Percentiles rank a stretch among this genome's conserved stretches.
These are phyloP conservation scores for Anolis apletophallus DNA, from an alignment of 2,797 vertebrate genomes.

Conservation along the genomic window DNA sequence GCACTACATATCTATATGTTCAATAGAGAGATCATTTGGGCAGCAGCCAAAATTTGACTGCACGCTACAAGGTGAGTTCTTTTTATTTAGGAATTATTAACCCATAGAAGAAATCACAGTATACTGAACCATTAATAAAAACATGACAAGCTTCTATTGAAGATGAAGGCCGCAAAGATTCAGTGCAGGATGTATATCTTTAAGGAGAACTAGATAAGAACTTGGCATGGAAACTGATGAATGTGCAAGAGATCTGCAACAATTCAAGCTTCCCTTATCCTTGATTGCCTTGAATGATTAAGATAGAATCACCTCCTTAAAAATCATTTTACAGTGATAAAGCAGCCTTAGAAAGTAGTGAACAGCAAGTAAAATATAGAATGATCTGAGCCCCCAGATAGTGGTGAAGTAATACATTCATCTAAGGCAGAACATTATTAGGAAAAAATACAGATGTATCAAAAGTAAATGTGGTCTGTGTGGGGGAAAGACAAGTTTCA, in stretches of 20 bases:
- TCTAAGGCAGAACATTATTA: slow-evolving; percentile 48
- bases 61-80: slow-evolving; percentile 30
- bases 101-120: slow-evolving; percentile 24
- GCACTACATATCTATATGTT: not conserved
- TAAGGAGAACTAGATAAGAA: slow-evolving; percentile 51
- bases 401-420: slow-evolving; percentile 62
- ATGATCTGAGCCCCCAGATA: slow-evolving; percentile 43
- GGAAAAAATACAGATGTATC: slow-evolving; percentile 52
- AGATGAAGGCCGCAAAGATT: slow-evolving; percentile 54
- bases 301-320: slow-evolving; percentile 63
- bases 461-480: slow-evolving; percentile 48
- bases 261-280: slow-evolving; percentile 49
- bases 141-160: slow-evolving; percentile 52
- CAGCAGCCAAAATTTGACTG: slow-evolving; percentile 26
- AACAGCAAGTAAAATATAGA: slow-evolving; percentile 60
- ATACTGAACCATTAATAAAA: slow-evolving; percentile 52
- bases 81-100: slow-evolving; percentile 28
- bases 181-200: slow-evolving; percentile 31
- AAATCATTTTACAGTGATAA: slow-evolving; percentile 61
- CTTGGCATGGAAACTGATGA: slow-evolving; percentile 36
- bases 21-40: not conserved
- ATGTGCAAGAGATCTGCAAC: slow-evolving; percentile 49
- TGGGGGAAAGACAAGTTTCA: slow-evolving; percentile 50
- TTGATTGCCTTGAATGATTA: slow-evolving; percentile 62
- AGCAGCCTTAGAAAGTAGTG: slow-evolving; percentile 46